phyloP scores from a whole-genome alignment of 2,888 invertebrate species.

The Drosophila maculinotata region DNA sequence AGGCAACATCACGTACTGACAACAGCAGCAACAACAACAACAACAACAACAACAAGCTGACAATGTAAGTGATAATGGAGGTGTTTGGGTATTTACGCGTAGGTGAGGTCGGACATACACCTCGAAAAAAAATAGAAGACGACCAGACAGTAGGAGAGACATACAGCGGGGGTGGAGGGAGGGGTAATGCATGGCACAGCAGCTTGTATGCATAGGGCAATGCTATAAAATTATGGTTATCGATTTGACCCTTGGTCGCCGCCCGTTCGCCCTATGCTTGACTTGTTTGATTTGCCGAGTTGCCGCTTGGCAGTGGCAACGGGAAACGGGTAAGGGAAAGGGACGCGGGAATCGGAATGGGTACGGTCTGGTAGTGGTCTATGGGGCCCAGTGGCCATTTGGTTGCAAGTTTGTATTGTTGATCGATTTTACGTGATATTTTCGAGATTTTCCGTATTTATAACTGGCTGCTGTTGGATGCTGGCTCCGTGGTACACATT shows the following conservation, averaged over 20 bases:
- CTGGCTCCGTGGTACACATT: slow-evolving; percentile 57
- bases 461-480: slow-evolving; percentile 55
- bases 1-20: slow-evolving; percentile 82
- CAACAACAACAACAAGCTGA: slow-evolving; percentile 35
- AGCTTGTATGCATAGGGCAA: slow-evolving; percentile 41
- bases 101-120: slow-evolving; percentile 52
- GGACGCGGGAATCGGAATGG: neutral
- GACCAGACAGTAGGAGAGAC: neutral
- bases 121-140: neutral
- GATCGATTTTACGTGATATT: slow-evolving; percentile 85
- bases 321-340: slow-evolving; percentile 1
- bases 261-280: slow-evolving; percentile 41
- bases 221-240: slow-evolving; percentile 75
- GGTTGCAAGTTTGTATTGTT: slow-evolving; percentile 84
- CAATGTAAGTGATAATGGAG: slow-evolving; percentile 76
- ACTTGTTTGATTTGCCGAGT: slow-evolving; percentile 66
- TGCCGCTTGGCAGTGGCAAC: neutral
- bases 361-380: slow-evolving; percentile 12
- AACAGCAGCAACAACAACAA: slow-evolving; percentile 47
- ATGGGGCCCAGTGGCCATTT: slow-evolving; percentile 66
- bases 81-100: slow-evolving; percentile 68
- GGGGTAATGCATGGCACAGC: slow-evolving; percentile 17
- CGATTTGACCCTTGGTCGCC: slow-evolving; percentile 77
- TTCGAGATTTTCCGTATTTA: slow-evolving; percentile 84
- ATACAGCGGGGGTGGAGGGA: neutral